A percentile compares a stretch with the other conserved stretches of the same genome.
These are phyloP conservation scores for Cephalopholis sonnerati DNA, from an alignment of 2,113 vertebrate species.

Conservation along the genomic window DNA sequence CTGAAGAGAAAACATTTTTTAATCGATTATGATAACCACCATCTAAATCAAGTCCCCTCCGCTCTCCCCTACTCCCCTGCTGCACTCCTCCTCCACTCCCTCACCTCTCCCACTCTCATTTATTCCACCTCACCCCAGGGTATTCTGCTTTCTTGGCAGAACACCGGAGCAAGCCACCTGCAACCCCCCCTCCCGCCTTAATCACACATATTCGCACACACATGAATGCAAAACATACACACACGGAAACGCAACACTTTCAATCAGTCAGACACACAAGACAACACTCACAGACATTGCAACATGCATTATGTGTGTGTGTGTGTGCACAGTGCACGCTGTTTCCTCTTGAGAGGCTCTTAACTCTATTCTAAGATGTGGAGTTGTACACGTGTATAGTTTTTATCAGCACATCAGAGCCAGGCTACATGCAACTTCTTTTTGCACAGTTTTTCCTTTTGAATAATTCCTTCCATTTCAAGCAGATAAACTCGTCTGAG, in stretches of 20 bases:
- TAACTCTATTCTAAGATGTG: slow-evolving; percentile 71
- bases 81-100: slow-evolving; percentile 58
- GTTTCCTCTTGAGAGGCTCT: slow-evolving; percentile 59
- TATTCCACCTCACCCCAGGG: slow-evolving; percentile 82
- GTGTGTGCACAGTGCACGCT: not conserved
- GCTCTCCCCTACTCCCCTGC: slow-evolving; percentile 45
- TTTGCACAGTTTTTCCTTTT: slow-evolving; percentile 14
- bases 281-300: slow-evolving; percentile 52
- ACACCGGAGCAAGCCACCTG: slow-evolving; percentile 83
- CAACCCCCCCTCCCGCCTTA: slow-evolving; percentile 57
- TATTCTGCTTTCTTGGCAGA: slow-evolving; percentile 85
- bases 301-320: slow-evolving; percentile 55
- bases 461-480: slow-evolving; percentile 46
- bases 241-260: slow-evolving; percentile 48
- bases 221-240: slow-evolving; percentile 30
- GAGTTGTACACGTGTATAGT: slow-evolving; percentile 71
- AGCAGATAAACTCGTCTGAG: slow-evolving; percentile 43
- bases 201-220: slow-evolving; percentile 61
- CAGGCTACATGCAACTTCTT: slow-evolving; percentile 44
- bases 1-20: slow-evolving; percentile 78
- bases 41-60: slow-evolving; percentile 80
- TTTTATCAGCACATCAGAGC: slow-evolving; percentile 58
- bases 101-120: slow-evolving; percentile 75
- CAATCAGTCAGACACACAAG: slow-evolving; percentile 70
- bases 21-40: slow-evolving; percentile 84